Evolutionary conservation across 2,888 invertebrate genomes (phyloP).

Genomic region (Macrosoma leucophasiata): DNA sequence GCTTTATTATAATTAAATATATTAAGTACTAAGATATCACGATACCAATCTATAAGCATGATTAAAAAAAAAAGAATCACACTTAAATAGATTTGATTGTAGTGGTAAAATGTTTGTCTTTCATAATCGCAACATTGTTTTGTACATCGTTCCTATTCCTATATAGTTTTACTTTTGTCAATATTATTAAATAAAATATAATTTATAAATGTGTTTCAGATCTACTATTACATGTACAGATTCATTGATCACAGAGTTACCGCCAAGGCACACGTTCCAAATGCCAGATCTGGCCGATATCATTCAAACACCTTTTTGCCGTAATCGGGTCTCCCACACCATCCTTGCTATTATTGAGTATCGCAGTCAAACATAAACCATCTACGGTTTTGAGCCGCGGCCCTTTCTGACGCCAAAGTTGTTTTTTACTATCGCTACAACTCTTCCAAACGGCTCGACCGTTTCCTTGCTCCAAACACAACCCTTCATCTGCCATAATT

Average conservation of each 20-base stretch:
- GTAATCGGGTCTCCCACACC: constrained; percentile 64
- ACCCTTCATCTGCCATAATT: constrained; percentile 91
- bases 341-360: constrained; percentile 36
- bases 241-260: constrained; percentile 41
- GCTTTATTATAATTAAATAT: too few species aligned
- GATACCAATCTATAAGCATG: too few species aligned
- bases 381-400: constrained; percentile 50
- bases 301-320: constrained; percentile 74
- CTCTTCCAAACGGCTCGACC: constrained; percentile 82
- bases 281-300: constrained; percentile 80
- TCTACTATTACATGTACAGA: constrained; percentile 5
- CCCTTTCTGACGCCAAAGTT: constrained; percentile 80
- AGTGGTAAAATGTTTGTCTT: too few species aligned
- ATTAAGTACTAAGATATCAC: too few species aligned
- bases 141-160: too few species aligned
- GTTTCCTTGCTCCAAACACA: constrained; percentile 85
- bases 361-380: constrained; percentile 50
- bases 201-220: constrained; percentile 1
- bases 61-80: too few species aligned
- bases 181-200: too few species aligned
- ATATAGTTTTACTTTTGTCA: too few species aligned
- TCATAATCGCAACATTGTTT: too few species aligned
- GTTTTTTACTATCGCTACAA: constrained; percentile 79
- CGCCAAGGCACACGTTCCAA: constrained; percentile 82
- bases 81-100: too few species aligned